Conservation (phyloP, 2,113 vertebrate species). For the Ptyas mucosa region DNA sequence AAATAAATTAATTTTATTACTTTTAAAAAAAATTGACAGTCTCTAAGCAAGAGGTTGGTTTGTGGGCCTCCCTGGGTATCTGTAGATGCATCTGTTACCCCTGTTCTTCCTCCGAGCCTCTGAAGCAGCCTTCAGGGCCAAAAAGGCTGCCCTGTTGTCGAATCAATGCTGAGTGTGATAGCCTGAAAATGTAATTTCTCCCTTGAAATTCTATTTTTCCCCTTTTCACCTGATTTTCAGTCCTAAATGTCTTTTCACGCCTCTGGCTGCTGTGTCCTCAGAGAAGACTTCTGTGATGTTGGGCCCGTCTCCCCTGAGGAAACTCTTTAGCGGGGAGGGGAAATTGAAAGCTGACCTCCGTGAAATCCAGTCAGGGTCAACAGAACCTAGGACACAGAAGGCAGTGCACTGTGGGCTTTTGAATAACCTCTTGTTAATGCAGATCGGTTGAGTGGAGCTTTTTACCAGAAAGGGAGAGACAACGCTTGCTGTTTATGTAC, state of each 20-base stretch:
- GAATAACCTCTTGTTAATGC: slow-evolving; percentile 26
- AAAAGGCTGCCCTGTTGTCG: not conserved
- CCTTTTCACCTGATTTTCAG: not conserved
- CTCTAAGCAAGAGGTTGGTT: not conserved
- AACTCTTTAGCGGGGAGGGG: not conserved
- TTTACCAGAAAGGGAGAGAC: slow-evolving; percentile 27
- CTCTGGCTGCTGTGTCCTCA: not conserved
- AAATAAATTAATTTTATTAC: too few species aligned
- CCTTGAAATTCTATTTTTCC: not conserved
- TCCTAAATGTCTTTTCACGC: not conserved
- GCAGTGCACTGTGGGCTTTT: slow-evolving; percentile 6
- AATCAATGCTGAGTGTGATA: not conserved
- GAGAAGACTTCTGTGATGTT: not conserved
- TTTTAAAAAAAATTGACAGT: not conserved
- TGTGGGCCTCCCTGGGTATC: not conserved
- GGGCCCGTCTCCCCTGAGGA: not conserved
- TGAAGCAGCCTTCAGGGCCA: not conserved
- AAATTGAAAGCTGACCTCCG: not conserved
- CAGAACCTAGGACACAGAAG: not conserved
- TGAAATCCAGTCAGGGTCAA: not conserved
- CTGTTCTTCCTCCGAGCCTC: not conserved
- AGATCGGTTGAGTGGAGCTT: slow-evolving; percentile 22
- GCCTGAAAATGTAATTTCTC: not conserved
- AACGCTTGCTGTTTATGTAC: slow-evolving; percentile 24
- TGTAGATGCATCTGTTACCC: not conserved